Evolutionary conservation across 2,113 vertebrate genomes (phyloP), one percentile per base, ranked within the genome.

Genomic region (Cyanocitta stelleri): DNA sequence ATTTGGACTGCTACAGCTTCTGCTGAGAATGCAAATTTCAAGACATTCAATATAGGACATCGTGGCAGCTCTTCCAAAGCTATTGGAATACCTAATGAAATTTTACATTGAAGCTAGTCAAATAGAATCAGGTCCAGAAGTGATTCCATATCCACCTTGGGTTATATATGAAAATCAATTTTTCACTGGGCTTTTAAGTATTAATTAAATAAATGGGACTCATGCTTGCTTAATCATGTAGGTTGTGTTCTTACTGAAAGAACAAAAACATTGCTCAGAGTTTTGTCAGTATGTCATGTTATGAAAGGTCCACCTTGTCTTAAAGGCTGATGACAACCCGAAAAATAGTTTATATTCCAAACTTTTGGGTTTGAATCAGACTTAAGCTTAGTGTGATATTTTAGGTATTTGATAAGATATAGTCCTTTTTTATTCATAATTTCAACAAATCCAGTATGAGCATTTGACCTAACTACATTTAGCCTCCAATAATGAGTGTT

Each of bases 41-140:
- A 51, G 52, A 33, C 22, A 30, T 73, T 64, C 62, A 77, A n/a
- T 87, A 69, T 0, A 80, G 63, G 30, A 67, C 59, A 71, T 32
- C 5, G 17, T 44, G 51, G 59, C 72, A 96, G 39, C 35, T 49
- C 78, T 91, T 90, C 67, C 79, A 82, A 81, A 93, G 85, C 43
- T 92, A 74, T 81, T 91, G 55, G 82, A 95, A 93, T 55, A 83
- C 6, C 49, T 83, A 87, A 93, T 87, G 67, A 87, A 95, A 93
- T 94, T 89, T 85, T 63, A 54, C 71, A 76, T 7, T 54, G 29
- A 66, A 87, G 69, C n/a, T 8, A 67, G 52, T 69, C 39, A 83
- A 62, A 95, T 3, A 62, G 35, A 92, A 87, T 75, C 51, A 86
- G 46, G 75, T 93, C 87, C 75, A 95, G 59, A 88, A 87, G 27